phyloP scores from a whole-genome alignment of 1,140 invertebrate species.

The Drosophila mojavensis region DNA sequence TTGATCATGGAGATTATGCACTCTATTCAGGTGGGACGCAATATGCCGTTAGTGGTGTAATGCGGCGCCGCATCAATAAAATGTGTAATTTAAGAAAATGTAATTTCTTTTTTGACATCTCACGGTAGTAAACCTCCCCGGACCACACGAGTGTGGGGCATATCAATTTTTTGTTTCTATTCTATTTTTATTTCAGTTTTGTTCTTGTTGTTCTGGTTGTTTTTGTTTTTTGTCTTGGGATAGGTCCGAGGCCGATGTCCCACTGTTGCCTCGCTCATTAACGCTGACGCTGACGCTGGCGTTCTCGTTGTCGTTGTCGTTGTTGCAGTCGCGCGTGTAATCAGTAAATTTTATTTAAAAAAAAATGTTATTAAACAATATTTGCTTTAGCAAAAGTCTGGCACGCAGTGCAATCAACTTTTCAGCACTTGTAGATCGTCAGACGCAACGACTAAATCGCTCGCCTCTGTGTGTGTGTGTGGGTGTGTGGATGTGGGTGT shows the following conservation, averaged over 20 bases:
- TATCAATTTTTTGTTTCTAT: constrained; percentile 13
- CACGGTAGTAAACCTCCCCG: constrained; percentile 33
- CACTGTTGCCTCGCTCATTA: constrained; percentile 35
- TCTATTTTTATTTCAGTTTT: neutral
- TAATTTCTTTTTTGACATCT: constrained; percentile 1
- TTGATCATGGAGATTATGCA: constrained; percentile 35
- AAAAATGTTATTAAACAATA: constrained; percentile 82
- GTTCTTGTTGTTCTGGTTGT: neutral
- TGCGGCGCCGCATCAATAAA: neutral
- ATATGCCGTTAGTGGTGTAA: neutral
- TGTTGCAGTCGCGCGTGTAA: constrained; percentile 51
- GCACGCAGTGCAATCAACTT: constrained; percentile 75
- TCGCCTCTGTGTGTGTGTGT: constrained; percentile 11
- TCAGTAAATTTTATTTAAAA: constrained; percentile 81
- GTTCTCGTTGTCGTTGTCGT: constrained; percentile 32
- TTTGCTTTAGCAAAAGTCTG: constrained; percentile 74
- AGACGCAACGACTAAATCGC: constrained; percentile 28
- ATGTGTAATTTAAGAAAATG: neutral
- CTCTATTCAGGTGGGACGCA: neutral
- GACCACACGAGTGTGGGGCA: constrained; percentile 19
- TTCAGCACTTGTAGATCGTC: constrained; percentile 65
- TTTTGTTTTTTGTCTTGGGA: constrained; percentile 45
- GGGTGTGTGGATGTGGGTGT: neutral
- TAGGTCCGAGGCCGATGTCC: constrained; percentile 59
- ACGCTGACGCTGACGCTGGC: constrained; percentile 14